These are phyloP conservation scores for Meda fulgida DNA, from an alignment of 2,797 vertebrate species.

Conservation along the genomic window DNA sequence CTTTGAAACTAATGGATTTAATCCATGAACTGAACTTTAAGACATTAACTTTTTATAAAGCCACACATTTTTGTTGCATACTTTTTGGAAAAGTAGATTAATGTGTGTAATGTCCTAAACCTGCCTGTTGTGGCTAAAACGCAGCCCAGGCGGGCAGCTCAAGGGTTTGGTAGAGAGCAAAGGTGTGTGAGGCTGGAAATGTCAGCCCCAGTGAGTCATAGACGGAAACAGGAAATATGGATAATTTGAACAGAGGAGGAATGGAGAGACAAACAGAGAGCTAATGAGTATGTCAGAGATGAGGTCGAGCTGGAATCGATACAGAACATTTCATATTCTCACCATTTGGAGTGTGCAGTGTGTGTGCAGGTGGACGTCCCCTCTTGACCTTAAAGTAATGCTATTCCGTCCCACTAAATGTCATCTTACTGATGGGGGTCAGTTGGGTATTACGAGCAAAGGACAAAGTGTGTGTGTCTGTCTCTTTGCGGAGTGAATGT, in stretches of 20 bases:
- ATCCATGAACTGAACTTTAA: background rate
- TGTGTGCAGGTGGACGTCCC: constrained; percentile 36
- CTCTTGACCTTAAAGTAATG: constrained; percentile 53
- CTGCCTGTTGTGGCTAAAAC: background rate
- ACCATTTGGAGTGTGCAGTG: constrained; percentile 21
- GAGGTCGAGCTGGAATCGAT: constrained; percentile 55
- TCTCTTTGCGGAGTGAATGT: constrained; percentile 32
- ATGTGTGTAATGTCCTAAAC: background rate
- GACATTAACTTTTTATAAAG: background rate
- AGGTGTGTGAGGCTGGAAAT: constrained; percentile 52
- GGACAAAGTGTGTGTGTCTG: constrained; percentile 39
- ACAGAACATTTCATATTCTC: constrained; percentile 45
- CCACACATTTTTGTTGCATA: background rate
- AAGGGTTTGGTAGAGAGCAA: background rate
- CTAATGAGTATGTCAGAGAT: constrained; percentile 55
- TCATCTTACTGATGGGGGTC: constrained; percentile 57
- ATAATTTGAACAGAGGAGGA: constrained; percentile 36
- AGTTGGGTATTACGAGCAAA: constrained; percentile 51
- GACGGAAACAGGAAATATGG: constrained; percentile 22
- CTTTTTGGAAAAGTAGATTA: background rate
- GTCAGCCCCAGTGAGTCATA: constrained; percentile 54
- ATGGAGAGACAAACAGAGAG: constrained; percentile 51
- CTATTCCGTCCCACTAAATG: constrained; percentile 61
- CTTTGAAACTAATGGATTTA: background rate
- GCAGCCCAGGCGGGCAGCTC: constrained; percentile 1